Base-by-base conservation (phyloP, 2,797 vertebrate genomes). In the Rhynchonycteris naso region DNA sequence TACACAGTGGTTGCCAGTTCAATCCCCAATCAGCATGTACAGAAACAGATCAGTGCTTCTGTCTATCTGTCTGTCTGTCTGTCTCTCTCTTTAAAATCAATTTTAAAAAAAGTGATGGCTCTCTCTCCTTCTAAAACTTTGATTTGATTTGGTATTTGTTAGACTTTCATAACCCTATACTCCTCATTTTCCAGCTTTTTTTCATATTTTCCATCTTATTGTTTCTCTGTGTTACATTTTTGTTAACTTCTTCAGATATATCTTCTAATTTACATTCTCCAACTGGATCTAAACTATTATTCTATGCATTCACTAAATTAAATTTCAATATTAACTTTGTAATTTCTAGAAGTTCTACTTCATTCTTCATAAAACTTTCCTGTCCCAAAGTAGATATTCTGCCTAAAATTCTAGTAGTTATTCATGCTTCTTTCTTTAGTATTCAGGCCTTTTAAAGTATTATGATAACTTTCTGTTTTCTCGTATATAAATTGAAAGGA, bases 381-480 rank as follows among this genome's bases (percentile, higher is more conserved):
- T 43, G 63, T 6, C 43, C 68, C 61, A 76, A 88, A 82, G 21
- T 54, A n/a, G 54, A 33, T 33, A 16, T 19, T 81, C 19, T 65
- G 9, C 61, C 28, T 84, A 81, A 81, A 94, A 61, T 68, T 30
- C 5, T 4, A 59, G 16, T 61, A 43, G 43, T 82, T 58, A 43
- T 33, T 61, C 26, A 16, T 61, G 61, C 33, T 82, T 90, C 78
- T 71, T 4, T 82, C 35, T 76, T 87, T 65, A 26, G n/a, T 75
- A 30, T 56, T 93, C 52, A 63, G 65, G 47, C 30, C 11, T 93
- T 90, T 81, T 76, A 56, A 52, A 74, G 9, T 38, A 14, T 61
- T 87, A 81, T 43, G 35, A 30, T 65, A 61, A 86, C n/a, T 93
- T 90, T 79, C 35, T 68, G 14, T 76, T 87, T 82, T 56, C 47